phyloP scores from a whole-genome alignment of 2,113 vertebrate species.

The Accipiter cooperii region DNA sequence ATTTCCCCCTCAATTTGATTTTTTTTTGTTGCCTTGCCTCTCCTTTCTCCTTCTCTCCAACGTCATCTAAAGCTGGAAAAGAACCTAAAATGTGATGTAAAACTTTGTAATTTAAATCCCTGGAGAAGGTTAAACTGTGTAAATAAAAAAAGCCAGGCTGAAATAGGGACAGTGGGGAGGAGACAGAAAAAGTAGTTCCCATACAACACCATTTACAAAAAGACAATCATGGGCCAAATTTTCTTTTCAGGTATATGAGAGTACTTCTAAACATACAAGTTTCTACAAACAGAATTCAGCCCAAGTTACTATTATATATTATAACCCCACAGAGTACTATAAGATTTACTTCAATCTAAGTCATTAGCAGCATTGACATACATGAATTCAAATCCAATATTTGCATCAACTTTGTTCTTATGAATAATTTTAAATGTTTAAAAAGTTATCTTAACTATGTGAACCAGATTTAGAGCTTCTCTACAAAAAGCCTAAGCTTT shows the following conservation, averaged over 20 bases:
- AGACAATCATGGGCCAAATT: background rate
- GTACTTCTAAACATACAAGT: background rate
- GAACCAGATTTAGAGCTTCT: too few relatives aligned
- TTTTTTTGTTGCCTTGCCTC: background rate
- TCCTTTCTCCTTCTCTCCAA: background rate
- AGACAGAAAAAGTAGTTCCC: background rate
- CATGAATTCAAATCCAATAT: background rate
- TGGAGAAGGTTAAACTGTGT: background rate
- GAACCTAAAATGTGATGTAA: background rate
- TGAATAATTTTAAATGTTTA: background rate
- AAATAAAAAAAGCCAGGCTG: background rate
- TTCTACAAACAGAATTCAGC: background rate
- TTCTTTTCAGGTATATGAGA: background rate
- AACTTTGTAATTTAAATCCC: background rate
- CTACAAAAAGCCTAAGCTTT: too few relatives aligned
- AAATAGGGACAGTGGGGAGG: background rate
- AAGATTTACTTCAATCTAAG: background rate
- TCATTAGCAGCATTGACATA: background rate
- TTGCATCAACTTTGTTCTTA: constrained; percentile 29
- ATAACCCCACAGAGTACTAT: background rate
- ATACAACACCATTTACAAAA: background rate
- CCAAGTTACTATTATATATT: background rate
- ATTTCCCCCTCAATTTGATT: background rate
- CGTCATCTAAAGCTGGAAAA: background rate
- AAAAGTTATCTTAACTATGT: too few relatives aligned